Evolutionary conservation across 1,140 invertebrate species (phyloP).

Genomic region (Amyelois transitella): DNA sequence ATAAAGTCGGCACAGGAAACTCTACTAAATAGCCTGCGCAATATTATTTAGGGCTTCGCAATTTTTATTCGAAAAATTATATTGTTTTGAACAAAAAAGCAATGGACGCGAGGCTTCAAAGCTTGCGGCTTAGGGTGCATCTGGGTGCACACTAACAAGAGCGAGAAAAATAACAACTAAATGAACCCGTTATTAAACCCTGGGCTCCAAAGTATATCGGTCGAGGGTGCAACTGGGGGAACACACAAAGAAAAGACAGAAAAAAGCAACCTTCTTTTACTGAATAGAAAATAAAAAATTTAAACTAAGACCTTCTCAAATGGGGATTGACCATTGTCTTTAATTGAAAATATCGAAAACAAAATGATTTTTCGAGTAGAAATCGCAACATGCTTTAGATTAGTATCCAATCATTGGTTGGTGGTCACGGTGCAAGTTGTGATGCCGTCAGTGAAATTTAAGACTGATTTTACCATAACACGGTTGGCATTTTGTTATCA

Average conservation of each 20-base stretch:
- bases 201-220: no score
- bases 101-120: background rate
- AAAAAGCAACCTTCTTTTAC: no score
- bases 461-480: background rate
- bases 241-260: no score
- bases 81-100: background rate
- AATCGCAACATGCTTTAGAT: background rate
- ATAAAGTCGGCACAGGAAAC: conserved; percentile 47
- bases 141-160: no score
- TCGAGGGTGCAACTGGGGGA: no score
- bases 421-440: background rate
- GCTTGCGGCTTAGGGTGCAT: background rate
- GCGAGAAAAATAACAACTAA: no score
- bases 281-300: no score
- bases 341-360: no score
- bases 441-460: background rate
- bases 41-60: no score
- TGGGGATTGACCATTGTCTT: no score
- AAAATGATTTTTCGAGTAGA: background rate
- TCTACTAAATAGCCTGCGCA: conserved; percentile 46
- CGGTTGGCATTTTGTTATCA: background rate
- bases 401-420: background rate
- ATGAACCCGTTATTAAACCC: no score
- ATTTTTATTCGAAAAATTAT: background rate
- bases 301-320: no score